phyloP scores from a whole-genome alignment of 1,140 invertebrate species.

The Zelostemma sp. region DNA sequence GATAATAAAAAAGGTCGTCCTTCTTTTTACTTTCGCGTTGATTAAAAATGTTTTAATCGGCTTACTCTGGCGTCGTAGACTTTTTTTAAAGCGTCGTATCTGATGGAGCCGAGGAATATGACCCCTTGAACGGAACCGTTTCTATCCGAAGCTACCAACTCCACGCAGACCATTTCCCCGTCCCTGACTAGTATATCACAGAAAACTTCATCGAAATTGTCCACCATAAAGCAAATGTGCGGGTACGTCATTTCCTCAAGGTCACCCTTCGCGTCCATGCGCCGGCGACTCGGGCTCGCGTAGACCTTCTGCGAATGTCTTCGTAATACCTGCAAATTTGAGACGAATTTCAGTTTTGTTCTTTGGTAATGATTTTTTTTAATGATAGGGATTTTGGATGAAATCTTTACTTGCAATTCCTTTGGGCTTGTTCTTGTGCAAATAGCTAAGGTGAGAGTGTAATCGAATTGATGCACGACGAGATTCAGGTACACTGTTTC shows the following conservation, averaged over 20 bases:
- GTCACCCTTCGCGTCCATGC: conserved; percentile 99
- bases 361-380: too few relatives aligned
- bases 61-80: conserved; percentile 95
- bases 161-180: conserved; percentile 98
- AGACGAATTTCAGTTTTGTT: too few relatives aligned
- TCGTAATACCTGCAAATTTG: conserved; percentile 76
- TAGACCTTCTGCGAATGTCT: conserved; percentile 97
- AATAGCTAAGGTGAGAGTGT: conserved; percentile 95
- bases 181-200: conserved; percentile 95
- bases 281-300: conserved; percentile 93
- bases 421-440: conserved; percentile 97
- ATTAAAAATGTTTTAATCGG: conserved; percentile 3
- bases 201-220: conserved; percentile 99
- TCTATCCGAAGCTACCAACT: conserved; percentile 92
- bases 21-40: too few relatives aligned
- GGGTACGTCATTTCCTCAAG: conserved; percentile 99
- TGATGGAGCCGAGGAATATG: conserved; percentile 96
- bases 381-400: too few relatives aligned
- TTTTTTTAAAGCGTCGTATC: conserved; percentile 96
- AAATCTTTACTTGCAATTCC: conserved; percentile 85
- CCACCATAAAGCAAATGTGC: conserved; percentile 98
- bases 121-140: conserved; percentile 88
- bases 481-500: conserved; percentile 99
- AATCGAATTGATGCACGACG: conserved; percentile 98
- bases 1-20: too few relatives aligned